Conservation (phyloP, 2,888 invertebrate genomes). For the Zygogramma bicolorata region DNA sequence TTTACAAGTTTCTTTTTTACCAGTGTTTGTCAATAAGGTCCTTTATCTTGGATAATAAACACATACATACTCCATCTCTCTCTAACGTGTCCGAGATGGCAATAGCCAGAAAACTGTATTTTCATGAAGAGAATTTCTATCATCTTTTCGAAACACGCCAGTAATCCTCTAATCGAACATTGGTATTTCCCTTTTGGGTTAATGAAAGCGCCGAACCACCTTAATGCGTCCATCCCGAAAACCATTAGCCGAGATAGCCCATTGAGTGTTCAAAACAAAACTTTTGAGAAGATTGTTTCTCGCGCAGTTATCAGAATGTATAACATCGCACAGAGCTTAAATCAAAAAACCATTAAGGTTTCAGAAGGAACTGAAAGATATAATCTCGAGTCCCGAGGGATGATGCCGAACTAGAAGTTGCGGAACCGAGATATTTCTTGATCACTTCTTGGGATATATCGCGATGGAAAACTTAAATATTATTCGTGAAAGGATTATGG, state of each 20-base stretch:
- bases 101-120: no score
- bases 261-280: conserved; percentile 41
- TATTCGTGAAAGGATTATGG: conserved; percentile 36
- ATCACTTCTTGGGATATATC: conserved; percentile 32
- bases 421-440: conserved; percentile 26
- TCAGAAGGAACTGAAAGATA: conserved; percentile 57
- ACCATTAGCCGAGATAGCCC: conserved; percentile 36
- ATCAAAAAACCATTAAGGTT: conserved; percentile 63
- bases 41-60: no score
- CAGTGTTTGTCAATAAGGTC: no score
- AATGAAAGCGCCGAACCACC: neutral
- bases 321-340: conserved; percentile 58
- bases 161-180: no score
- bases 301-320: conserved; percentile 55
- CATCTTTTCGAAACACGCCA: no score
- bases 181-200: no score
- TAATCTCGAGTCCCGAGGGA: conserved; percentile 50
- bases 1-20: no score
- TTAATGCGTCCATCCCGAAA: conserved; percentile 22
- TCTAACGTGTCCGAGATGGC: no score
- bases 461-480: conserved; percentile 35
- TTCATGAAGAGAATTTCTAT: no score
- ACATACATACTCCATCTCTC: no score
- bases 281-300: conserved; percentile 38
- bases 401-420: conserved; percentile 37